Evolutionary conservation across 2,797 vertebrate species (phyloP), one percentile per base, ranked within the genome.

Genomic region (Acrossocheilus wenchowensis): DNA sequence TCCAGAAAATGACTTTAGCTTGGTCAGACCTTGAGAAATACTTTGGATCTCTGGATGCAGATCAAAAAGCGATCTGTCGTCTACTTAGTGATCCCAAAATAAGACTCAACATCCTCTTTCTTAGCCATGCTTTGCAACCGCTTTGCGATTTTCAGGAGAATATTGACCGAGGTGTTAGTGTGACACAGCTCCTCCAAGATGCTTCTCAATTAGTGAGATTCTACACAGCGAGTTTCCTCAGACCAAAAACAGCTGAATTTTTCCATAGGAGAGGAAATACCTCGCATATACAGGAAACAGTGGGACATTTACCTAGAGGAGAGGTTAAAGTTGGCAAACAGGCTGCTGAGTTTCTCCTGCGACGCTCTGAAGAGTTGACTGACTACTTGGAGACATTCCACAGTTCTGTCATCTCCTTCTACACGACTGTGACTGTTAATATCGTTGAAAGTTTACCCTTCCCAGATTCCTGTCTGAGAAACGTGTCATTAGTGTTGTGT

Each of bases 1-100:
- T 95, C 54, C 87, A 91, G 52, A 93, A 88, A 82, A 92, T 96
- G 78, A 78, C 71, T 0, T 12, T 3, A 19, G 48, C 75, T 41
- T 95, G 95, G 95, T 84, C 77, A 23, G 87, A 91, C 6, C 21
- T 95, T 45, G 26, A 84, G 77, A 81, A 91, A 0, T 93, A 94
- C 81, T 95, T 94, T 48, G 90, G 84, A 12, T 90, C 88, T 0
- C 41, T 89, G 82, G 39, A 3, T 0, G 43, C 39, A 2, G 88
- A 62, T 0, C 48, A 11, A 0, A 21, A 43, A 0, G 15, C 0
- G 1, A 92, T 95, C 83, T 41, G 52, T 66, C 17, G 4, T 8
- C 90, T 45, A 14, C 89, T 96, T 23, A 84, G 82, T 62, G 80
- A 94, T 60, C 73, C 80, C 0, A 75, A 86, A 48, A 71, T 94